Evolutionary conservation across 35 echinoderm and acorn worm species (phyloP), one percentile per base, ranked within the genome.

Genomic region (Nesometra sesokonis): DNA sequence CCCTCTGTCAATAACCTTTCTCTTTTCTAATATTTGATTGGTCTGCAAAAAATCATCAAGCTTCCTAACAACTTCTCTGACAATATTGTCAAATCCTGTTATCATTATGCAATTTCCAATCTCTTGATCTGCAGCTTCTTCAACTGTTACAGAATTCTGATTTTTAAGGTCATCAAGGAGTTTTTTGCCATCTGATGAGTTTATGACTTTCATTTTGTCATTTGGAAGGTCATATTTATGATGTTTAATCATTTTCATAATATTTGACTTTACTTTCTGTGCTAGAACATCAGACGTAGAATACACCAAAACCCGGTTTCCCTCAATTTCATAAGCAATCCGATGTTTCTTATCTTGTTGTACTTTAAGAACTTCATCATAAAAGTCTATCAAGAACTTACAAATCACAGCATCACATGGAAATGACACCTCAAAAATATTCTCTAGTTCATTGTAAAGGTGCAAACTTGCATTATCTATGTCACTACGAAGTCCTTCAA

Each of bases 51-150:
- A 89, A 4, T 35, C 40, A 0, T 82, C 27, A 23, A 89, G 31
- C 1, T 89, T 31, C 2, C 31, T 35, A 17, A 82, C 83, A 29
- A 81, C 46, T 47, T 82, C 32, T 11, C 67, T 67, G 27, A 89
- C 37, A 37, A 36, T 77, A 0, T 17, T 76, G n/a, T 80, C 37
- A 34, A 89, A 89, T 82, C 87, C 87, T 35, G 87, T 82, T 17
- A 86, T 37, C 13, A 21, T 57, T 5, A 79, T 35, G 23, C 77
- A 34, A 35, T 5, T 29, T 31, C 29, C 36, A 35, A 19, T 47
- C 35, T 33, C 46, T 57, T 77, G 34, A 52, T 52, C 15, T 17
- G 32, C n/a, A 47, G 29, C 35, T 32, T 83, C 76, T 3, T 31
- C 40, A n/a, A 81, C 87, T n/a, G 82, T 46, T 17, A 80, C 46